Evolutionary conservation across 1,140 invertebrate species (phyloP).

Genomic region (Sycophila sp.): DNA sequence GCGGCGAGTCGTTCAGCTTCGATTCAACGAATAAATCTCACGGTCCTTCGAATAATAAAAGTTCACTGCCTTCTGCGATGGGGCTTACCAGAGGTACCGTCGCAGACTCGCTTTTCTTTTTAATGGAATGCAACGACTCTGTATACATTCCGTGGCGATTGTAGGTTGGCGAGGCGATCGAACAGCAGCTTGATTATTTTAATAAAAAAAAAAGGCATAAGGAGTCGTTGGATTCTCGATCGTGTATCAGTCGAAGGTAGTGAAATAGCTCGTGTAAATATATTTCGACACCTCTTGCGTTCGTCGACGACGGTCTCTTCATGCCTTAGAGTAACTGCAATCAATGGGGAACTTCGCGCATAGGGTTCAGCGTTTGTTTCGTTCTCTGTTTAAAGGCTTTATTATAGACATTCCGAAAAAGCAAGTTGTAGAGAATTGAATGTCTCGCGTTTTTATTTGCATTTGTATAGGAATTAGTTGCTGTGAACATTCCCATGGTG

Average conservation of each 20-base stretch:
- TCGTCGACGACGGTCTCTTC: too few relatives aligned
- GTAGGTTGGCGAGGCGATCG: background rate
- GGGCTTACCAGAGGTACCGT: background rate
- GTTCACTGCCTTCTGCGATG: conserved; percentile 23
- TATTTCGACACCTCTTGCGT: too few relatives aligned
- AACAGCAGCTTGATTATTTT: background rate
- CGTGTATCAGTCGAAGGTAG: too few relatives aligned
- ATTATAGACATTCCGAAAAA: conserved; percentile 21
- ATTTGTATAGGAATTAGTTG: conserved; percentile 9
- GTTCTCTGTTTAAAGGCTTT: background rate
- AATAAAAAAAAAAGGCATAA: too few relatives aligned
- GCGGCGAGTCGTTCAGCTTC: too few relatives aligned
- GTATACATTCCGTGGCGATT: conserved; percentile 8
- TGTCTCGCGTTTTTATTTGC: background rate
- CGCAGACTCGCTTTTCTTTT: background rate
- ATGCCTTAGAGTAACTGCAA: background rate
- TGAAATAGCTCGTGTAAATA: too few relatives aligned
- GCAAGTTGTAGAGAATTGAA: background rate
- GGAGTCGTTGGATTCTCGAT: too few relatives aligned
- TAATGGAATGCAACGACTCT: background rate
- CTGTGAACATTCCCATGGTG: background rate
- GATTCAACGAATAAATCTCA: too few relatives aligned
- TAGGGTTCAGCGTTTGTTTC: background rate
- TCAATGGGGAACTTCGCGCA: background rate
- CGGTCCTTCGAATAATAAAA: background rate